Evolutionary conservation across 2,113 vertebrate species (phyloP).

Genomic region (Melanotaenia duboulayi): DNA sequence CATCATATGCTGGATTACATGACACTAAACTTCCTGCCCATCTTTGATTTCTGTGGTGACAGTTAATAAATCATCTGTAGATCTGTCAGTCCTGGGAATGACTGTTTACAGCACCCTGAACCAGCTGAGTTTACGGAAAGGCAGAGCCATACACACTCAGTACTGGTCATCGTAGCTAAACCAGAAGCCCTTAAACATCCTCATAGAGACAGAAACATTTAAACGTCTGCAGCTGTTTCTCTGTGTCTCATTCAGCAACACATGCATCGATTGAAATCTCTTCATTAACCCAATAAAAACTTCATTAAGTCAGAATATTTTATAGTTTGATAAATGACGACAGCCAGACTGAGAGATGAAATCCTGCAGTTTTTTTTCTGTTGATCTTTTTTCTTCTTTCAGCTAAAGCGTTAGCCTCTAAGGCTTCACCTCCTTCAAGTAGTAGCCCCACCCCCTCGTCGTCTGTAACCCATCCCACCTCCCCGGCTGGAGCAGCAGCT

Average conservation of each 20-base stretch:
- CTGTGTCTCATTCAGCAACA: neutral
- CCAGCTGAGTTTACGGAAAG: no score
- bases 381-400: neutral
- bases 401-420: slow-evolving; percentile 51
- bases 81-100: no score
- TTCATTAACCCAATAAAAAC: slow-evolving; percentile 9
- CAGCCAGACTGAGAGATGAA: neutral
- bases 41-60: no score
- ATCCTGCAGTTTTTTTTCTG: slow-evolving; percentile 5
- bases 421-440: slow-evolving; percentile 13
- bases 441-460: slow-evolving; percentile 14
- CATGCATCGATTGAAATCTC: neutral
- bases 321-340: neutral
- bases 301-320: neutral
- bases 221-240: slow-evolving; percentile 1
- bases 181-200: neutral
- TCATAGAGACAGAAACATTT: neutral
- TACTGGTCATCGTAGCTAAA: no score
- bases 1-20: no score
- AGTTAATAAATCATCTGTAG: no score
- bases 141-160: no score
- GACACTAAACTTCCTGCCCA: no score
- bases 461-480: neutral
- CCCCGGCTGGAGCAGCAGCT: slow-evolving; percentile 21
- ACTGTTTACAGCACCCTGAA: no score